Conservation (phyloP, 2,888 invertebrate species). For the Caradrina clavipalpis region DNA sequence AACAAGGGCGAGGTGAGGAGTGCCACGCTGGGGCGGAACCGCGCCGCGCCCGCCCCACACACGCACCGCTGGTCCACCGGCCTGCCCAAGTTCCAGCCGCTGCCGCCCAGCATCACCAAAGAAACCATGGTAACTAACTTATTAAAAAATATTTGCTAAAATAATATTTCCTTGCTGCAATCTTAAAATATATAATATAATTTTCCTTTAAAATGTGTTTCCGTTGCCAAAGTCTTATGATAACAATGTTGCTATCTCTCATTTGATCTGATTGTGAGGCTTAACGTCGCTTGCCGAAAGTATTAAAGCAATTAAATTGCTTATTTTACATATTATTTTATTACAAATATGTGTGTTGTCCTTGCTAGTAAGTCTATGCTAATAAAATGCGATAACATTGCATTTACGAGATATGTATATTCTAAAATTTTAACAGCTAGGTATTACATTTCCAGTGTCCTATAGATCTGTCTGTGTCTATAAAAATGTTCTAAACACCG, state of each 20-base stretch:
- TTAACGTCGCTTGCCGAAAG: constrained; percentile 25
- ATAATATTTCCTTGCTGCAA: too few relatives aligned
- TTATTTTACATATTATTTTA: constrained; percentile 15
- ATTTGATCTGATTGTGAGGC: constrained; percentile 37
- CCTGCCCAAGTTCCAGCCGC: constrained; percentile 92
- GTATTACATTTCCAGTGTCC: background rate
- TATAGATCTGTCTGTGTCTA: too few relatives aligned
- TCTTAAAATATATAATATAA: background rate
- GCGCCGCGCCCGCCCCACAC: constrained; percentile 88
- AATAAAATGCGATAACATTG: constrained; percentile 7
- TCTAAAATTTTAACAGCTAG: too few relatives aligned
- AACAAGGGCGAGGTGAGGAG: constrained; percentile 92
- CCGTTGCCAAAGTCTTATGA: constrained; percentile 11
- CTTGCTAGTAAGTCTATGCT: background rate
- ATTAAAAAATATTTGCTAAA: background rate
- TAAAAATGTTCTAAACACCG: too few relatives aligned
- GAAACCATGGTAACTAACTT: constrained; percentile 93
- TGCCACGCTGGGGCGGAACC: constrained; percentile 93
- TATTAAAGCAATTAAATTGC: constrained; percentile 24
- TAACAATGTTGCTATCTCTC: constrained; percentile 28
- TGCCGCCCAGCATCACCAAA: constrained; percentile 94
- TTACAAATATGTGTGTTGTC: constrained; percentile 4
- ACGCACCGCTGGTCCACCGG: constrained; percentile 94
- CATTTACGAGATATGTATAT: background rate
- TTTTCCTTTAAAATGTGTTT: background rate